Evolutionary conservation across 2,797 vertebrate species (phyloP).

Genomic region (Cephalopachus bancanus): DNA sequence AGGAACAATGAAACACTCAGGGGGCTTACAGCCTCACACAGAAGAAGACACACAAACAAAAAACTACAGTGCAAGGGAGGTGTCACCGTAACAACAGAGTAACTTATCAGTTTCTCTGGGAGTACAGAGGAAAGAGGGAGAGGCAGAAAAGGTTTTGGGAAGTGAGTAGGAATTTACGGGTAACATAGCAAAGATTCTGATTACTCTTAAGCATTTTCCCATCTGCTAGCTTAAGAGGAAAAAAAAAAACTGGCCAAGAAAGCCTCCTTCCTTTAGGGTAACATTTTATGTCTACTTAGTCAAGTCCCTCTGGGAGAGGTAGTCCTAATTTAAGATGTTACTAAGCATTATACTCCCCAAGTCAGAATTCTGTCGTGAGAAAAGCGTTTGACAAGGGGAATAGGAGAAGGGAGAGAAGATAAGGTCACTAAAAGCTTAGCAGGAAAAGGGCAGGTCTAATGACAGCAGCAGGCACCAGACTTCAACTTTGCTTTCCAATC

Average conservation of each 20-base stretch:
- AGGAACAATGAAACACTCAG: not conserved
- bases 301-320: too few relatives aligned
- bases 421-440: not conserved
- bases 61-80: not conserved
- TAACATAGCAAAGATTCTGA: not conserved
- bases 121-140: not conserved
- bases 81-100: not conserved
- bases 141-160: not conserved
- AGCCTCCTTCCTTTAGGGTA: not conserved
- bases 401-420: not conserved
- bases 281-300: not conserved
- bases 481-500: not conserved
- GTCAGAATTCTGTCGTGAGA: not conserved
- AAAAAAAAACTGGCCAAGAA: not conserved
- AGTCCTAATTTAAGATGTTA: not conserved
- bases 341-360: not conserved
- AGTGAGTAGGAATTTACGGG: not conserved
- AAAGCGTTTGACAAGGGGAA: not conserved
- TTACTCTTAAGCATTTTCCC: not conserved
- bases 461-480: not conserved
- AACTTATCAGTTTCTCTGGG: not conserved
- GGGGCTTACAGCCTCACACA: not conserved
- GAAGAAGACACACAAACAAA: not conserved
- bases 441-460: not conserved
- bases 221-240: not conserved